Conservation (phyloP, 2,797 vertebrate genomes). For the Poecilia gillii region DNA sequence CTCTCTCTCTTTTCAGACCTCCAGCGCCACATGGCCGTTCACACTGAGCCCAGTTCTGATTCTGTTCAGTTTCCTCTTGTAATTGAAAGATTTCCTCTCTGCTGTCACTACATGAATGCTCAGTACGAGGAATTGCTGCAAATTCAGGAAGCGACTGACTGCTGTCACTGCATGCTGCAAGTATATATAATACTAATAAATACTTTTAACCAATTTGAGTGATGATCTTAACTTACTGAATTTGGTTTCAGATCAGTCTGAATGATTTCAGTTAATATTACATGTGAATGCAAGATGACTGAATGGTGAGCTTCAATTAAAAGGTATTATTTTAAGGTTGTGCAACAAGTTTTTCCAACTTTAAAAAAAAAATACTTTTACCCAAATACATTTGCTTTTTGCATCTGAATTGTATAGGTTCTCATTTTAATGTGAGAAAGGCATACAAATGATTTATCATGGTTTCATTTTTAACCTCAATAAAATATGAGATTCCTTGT, state of each 20-base stretch:
- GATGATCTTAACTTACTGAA: no score
- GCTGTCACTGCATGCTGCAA: neutral
- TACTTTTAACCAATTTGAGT: no score
- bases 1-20: neutral
- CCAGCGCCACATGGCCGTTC: neutral
- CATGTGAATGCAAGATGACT: neutral
- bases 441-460: neutral
- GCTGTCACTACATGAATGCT: neutral
- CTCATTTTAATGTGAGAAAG: neutral
- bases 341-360: neutral
- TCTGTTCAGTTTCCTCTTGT: neutral
- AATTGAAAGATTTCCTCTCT: neutral
- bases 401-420: neutral
- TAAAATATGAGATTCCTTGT: neutral
- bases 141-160: neutral
- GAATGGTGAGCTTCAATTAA: neutral
- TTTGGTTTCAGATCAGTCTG: neutral
- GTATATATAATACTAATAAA: no score
- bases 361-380: neutral
- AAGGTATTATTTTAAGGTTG: neutral
- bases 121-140: neutral
- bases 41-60: neutral
- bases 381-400: neutral
- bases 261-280: neutral
- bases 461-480: neutral